phyloP scores from a whole-genome alignment of 2,113 vertebrate genomes.

The Pseudonaja textilis region DNA sequence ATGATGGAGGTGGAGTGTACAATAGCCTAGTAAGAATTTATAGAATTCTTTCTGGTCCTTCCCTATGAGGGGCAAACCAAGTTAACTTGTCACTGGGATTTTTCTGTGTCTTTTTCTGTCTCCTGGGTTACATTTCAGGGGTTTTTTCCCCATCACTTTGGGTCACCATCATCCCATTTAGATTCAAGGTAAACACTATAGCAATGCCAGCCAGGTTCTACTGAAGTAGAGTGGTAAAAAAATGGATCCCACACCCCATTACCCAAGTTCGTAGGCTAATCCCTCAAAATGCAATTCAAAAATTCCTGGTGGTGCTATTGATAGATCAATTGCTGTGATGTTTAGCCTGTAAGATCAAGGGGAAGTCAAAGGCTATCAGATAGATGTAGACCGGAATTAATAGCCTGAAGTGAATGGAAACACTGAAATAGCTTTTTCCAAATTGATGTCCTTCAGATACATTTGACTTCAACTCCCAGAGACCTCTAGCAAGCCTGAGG shows the following conservation, averaged over 20 bases:
- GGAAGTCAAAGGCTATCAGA: neutral
- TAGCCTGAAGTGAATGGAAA: neutral
- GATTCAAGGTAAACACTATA: neutral
- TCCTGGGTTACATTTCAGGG: neutral
- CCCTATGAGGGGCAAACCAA: neutral
- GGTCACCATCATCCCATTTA: neutral
- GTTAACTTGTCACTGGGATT: neutral
- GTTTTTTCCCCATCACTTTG: neutral
- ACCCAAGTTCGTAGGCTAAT: neutral
- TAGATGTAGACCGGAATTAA: neutral
- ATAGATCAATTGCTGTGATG: neutral
- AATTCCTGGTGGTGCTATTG: neutral
- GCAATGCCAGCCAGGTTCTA: neutral
- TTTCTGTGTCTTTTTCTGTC: neutral
- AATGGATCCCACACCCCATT: neutral
- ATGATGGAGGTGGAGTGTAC: neutral
- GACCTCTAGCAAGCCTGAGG: neutral
- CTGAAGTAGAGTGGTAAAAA: neutral
- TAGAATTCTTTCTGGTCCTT: neutral
- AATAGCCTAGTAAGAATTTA: neutral
- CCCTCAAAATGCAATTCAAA: neutral
- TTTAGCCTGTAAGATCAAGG: neutral
- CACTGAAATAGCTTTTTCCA: neutral
- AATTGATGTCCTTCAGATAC: neutral
- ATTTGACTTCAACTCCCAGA: neutral